A percentile compares a stretch with the other conserved stretches of the same genome.
phyloP scores from a whole-genome alignment of 2,797 vertebrate species.

The Poeciliopsis gracilis region DNA sequence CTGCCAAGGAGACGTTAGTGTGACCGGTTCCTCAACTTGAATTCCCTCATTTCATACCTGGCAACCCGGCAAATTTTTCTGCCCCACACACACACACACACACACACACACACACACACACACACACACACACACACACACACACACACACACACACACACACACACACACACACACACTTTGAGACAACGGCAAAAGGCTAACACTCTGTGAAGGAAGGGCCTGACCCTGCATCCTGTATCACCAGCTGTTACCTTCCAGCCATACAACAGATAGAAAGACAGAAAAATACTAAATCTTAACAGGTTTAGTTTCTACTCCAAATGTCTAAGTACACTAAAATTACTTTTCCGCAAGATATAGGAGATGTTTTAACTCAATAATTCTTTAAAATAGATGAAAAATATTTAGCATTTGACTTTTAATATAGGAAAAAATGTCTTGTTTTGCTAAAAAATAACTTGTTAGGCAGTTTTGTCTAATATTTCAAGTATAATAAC shows the following conservation, averaged over 20 bases:
- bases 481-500: no score
- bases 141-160: constrained; percentile 21
- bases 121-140: constrained; percentile 22
- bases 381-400: no score
- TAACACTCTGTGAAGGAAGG: constrained; percentile 68
- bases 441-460: no score
- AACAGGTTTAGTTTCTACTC: no score
- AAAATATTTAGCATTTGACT: no score
- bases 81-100: constrained; percentile 6
- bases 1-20: constrained; percentile 21
- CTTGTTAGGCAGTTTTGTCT: no score
- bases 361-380: no score
- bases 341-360: no score
- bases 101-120: constrained; percentile 27
- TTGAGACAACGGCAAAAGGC: constrained; percentile 19
- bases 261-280: constrained; percentile 7
- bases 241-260: constrained; percentile 68
- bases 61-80: background rate
- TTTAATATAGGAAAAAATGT: no score
- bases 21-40: constrained; percentile 42
- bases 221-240: constrained; percentile 70
- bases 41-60: constrained; percentile 20
- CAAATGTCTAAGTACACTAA: no score
- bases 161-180: constrained; percentile 25
- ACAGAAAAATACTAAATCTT: background rate